phyloP scores from a whole-genome alignment of 2,888 invertebrate genomes.

The Pediacus dermestoides region DNA sequence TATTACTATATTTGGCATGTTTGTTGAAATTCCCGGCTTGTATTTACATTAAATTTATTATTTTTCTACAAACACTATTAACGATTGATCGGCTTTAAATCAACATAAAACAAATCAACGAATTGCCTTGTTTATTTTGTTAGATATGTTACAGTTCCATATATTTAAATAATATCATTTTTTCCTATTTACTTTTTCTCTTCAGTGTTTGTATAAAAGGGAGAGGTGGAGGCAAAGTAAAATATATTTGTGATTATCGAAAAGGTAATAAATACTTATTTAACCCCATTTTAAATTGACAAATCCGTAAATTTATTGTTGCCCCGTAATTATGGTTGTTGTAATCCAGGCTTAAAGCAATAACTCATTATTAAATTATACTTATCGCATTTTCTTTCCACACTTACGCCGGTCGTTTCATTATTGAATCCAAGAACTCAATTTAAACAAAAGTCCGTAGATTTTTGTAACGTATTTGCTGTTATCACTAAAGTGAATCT shows the following conservation, averaged over 20 bases:
- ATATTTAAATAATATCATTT: too few relatives aligned
- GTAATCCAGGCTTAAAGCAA: conserved; percentile 42
- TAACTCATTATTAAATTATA: conserved; percentile 43
- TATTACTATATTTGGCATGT: conserved; percentile 41
- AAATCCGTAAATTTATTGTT: conserved; percentile 40
- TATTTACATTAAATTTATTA: conserved; percentile 23
- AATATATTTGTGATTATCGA: conserved; percentile 25
- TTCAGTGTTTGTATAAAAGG: not conserved
- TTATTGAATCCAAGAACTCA: conserved; percentile 3
- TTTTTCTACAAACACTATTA: conserved; percentile 1
- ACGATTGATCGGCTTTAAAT: not conserved
- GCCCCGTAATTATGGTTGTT: conserved; percentile 40
- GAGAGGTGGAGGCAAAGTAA: conserved; percentile 3
- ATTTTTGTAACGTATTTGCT: too few relatives aligned
- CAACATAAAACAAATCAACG: not conserved
- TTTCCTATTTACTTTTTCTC: too few relatives aligned
- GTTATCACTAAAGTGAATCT: too few relatives aligned
- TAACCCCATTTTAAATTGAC: conserved; percentile 43
- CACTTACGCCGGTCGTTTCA: conserved; percentile 21
- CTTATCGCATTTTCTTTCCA: conserved; percentile 38
- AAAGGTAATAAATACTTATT: conserved; percentile 40
- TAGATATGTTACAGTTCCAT: too few relatives aligned
- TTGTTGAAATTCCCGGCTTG: conserved; percentile 31
- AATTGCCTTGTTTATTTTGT: too few relatives aligned
- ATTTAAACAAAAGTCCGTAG: too few relatives aligned